A percentile compares a stretch with the other conserved stretches of the same genome.
phyloP scores from a whole-genome alignment of 2,113 vertebrate species.

The Hydrochoerus hydrochaeris region DNA sequence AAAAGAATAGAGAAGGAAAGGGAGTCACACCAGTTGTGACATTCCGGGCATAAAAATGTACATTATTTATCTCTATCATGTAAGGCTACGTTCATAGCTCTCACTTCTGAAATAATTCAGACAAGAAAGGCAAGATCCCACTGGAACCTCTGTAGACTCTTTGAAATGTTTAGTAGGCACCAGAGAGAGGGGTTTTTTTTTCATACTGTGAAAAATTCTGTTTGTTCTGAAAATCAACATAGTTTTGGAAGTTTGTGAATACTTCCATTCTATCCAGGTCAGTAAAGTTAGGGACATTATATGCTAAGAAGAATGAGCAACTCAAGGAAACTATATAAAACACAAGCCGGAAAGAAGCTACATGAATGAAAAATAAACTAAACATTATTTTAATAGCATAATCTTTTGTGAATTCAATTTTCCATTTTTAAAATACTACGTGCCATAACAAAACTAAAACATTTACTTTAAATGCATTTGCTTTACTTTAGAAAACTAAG shows the following conservation, averaged over 20 bases:
- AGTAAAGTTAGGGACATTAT: background rate
- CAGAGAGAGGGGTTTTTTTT: background rate
- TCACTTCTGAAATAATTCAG: conserved; percentile 53
- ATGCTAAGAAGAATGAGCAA: background rate
- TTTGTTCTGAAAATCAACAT: conserved; percentile 28
- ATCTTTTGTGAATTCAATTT: background rate
- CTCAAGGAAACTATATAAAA: background rate
- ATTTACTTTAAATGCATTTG: background rate
- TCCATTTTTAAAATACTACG: background rate
- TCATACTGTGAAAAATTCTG: background rate
- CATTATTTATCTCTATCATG: conserved; percentile 34
- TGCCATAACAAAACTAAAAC: background rate
- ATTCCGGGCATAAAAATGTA: conserved; percentile 31
- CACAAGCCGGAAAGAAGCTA: background rate
- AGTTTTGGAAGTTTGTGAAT: background rate
- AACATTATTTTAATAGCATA: background rate
- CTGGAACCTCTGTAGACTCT: background rate
- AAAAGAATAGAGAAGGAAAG: background rate
- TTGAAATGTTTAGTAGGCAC: conserved; percentile 32
- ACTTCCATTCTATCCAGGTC: background rate
- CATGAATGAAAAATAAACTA: background rate
- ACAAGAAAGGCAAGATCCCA: background rate
- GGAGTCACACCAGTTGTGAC: background rate
- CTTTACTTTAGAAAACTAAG: conserved; percentile 9
- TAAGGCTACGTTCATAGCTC: background rate